These are phyloP conservation scores for Mesorhabditis belari DNA, from an alignment of 2,888 invertebrate species.

Conservation along the genomic window DNA sequence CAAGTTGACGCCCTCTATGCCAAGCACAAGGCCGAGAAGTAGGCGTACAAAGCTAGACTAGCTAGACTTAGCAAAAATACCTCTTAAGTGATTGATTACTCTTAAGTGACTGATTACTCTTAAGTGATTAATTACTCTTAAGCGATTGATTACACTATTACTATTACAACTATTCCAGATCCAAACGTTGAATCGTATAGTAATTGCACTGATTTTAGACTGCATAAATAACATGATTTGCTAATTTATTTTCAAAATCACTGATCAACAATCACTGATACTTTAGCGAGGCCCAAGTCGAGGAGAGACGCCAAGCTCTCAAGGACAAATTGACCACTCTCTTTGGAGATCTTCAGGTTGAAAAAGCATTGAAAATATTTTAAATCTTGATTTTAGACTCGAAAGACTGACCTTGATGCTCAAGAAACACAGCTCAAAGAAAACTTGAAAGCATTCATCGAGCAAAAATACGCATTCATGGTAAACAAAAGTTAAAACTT, in stretches of 20 bases:
- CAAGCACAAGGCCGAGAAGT: background rate
- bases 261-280: too few species aligned
- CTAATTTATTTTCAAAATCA: too few species aligned
- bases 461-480: background rate
- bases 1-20: background rate
- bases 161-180: too few species aligned
- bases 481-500: background rate
- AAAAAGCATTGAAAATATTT: too few species aligned
- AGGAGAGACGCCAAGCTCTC: background rate
- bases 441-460: background rate
- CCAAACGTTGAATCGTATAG: too few species aligned
- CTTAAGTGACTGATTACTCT: too few species aligned
- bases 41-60: background rate
- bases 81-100: too few species aligned
- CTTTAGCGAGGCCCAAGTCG: background rate
- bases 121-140: too few species aligned
- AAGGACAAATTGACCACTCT: background rate
- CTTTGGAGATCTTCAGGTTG: background rate
- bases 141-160: too few species aligned
- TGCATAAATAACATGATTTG: too few species aligned
- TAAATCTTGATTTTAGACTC: background rate
- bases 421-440: background rate
- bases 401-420: background rate
- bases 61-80: too few species aligned
- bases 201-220: too few species aligned